phyloP scores from a whole-genome alignment of 2,888 invertebrate species.

The Philonicus albiceps region DNA sequence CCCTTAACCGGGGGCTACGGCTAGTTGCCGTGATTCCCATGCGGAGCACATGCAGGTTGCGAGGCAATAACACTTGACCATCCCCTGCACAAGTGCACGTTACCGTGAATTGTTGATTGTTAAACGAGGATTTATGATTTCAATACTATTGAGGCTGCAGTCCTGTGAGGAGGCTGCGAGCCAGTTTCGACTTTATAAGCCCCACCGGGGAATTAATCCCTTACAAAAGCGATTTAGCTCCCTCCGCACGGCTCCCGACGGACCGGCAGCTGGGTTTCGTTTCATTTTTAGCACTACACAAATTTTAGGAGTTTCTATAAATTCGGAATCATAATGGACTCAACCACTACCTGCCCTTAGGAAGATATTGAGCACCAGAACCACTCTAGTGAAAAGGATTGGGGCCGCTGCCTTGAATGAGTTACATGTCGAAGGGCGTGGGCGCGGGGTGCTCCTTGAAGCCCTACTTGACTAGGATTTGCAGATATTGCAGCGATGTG shows the following conservation, averaged over 20 bases:
- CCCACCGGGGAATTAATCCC: constrained; percentile 13
- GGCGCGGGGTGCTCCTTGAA: not conserved
- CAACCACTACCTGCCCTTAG: not conserved
- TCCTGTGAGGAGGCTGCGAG: not conserved
- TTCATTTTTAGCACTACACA: not conserved
- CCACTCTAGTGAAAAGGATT: not conserved
- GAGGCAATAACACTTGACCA: constrained; percentile 39
- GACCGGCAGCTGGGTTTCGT: not conserved
- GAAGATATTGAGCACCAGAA: not conserved
- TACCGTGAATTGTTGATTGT: constrained; percentile 53
- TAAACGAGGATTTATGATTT: constrained; percentile 52
- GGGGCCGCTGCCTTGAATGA: not conserved
- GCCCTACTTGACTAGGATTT: not conserved
- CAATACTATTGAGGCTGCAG: constrained; percentile 44
- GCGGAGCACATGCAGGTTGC: not conserved
- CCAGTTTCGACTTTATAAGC: not conserved
- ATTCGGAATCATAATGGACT: not conserved
- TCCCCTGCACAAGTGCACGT: constrained; percentile 49
- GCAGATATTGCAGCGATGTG: not conserved
- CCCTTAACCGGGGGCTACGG: not conserved
- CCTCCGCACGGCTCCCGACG: not conserved
- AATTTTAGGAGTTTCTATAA: constrained; percentile 19
- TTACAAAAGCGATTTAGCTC: constrained; percentile 8
- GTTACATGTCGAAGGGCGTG: not conserved
- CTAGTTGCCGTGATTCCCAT: not conserved